Evolutionary conservation across 2,797 vertebrate species (phyloP), one percentile per base, ranked within the genome.

Genomic region (Scarus forsteni): DNA sequence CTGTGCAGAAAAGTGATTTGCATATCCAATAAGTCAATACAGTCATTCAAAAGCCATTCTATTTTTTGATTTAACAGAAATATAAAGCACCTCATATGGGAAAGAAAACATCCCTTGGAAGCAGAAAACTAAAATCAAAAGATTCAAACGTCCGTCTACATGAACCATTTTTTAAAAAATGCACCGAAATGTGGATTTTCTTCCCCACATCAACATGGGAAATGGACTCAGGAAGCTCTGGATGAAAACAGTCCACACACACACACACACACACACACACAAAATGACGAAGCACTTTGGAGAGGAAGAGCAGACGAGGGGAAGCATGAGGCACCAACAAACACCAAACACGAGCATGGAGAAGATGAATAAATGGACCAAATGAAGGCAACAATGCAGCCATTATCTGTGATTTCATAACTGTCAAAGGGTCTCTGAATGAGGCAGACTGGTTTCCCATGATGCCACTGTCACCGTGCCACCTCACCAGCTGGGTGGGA

Each of bases 401-500:
- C 12, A 5, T 42, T 61, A 61, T 46, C 27, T 34, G 8, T 51
- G 8, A 51, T 52, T 71, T 71, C 14, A 54, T 59, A 38, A 58
- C 15, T 11, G 36, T 48, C 6, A 15, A 38, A 54, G 15, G 57
- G 13, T 67, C 40, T 53, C 53, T 38, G 56, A 18, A 15, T 19
- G 13, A 60, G 36, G 15, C 46, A 34, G 36, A 50, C 55, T 60
- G 65, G 61, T 35, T 18, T 57, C 48, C 53, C 62, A 73, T 52
- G 46, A 52, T 79, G 67, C 53, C 55, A 35, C 66, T 65, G 65
- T 73, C 68, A 71, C 55, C 55, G 74, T 73, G 85, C 74, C 75
- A 85, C 80, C 66, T 83, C 76, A 69, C 75, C 83, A 85, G 73
- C 72, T 85, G 78, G 80, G 57, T 72, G 81, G 87, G 84, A 77